Evolutionary conservation across 1,140 invertebrate genomes (phyloP), one percentile per base, ranked within the genome.

Genomic region (Galleria mellonella): DNA sequence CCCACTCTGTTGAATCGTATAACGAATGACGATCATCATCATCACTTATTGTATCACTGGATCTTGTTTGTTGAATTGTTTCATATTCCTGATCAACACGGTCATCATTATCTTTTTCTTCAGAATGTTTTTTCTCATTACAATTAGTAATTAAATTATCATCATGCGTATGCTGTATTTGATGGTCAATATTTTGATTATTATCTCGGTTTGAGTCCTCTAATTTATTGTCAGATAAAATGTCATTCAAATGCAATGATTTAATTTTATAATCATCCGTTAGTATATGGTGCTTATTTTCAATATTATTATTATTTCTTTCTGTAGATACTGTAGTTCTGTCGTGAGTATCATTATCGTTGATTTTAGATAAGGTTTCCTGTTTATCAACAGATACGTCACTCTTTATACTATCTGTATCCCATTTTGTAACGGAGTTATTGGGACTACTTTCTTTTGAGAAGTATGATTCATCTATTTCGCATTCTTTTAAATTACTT

Each of bases 381-480:
- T 37, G 28, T 43, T 58, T 65, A 52, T 63, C 54, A 23, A 27
- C 11, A 12, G 59, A 65, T 10, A 62, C 58, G 37, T 59, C 54
- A 51, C 72, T 79, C 47, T 50, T 62, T 47, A 71, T 15, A 58
- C 77, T 79, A 11, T 84, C 76, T 7, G 72, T 56, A 43, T 82
- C 75, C 65, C 51, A 67, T 72, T 81, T 82, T 11, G 56, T 58
- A 31, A 67, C 56, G 13, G 69, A 77, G 30, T 81, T 62, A 43
- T 77, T 75, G 4, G 81, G 78, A 14, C 71, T 83, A 28, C 57
- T 75, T 61, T 81, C 74, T 62, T 84, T 79, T 30, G 81, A 79
- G 56, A 79, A 83, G 48, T 77, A 84, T 29, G 68, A 74, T 43
- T 59, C 52, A 38, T 84, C 78, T 45, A 62, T 53, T 28, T 58